Percentiles rank a stretch among this genome's conserved stretches.
Conservation (phyloP, 2,113 vertebrate species). For the Poicephalus meyeri region DNA sequence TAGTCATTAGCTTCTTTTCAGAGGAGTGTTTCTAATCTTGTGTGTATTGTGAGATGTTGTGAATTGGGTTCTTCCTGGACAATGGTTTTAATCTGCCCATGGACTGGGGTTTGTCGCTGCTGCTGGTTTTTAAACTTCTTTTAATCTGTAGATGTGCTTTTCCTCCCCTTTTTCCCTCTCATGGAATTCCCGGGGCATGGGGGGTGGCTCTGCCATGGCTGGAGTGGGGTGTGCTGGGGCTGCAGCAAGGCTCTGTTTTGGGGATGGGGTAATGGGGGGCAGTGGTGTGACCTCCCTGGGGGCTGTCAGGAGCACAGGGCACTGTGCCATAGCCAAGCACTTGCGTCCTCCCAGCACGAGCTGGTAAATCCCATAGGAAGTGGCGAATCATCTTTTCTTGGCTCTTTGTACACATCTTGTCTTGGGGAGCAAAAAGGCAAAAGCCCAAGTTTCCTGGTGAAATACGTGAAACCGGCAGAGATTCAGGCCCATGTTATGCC, state of each 20-base stretch:
- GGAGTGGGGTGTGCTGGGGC: not conserved
- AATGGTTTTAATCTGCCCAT: conserved; percentile 34
- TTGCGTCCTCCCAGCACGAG: conserved; percentile 34
- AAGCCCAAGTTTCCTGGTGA: not conserved
- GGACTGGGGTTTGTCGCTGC: not conserved
- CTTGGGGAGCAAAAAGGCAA: not conserved
- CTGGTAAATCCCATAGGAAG: not conserved
- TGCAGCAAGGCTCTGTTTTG: not conserved
- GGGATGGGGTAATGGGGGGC: conserved; percentile 29
- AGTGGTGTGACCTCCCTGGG: conserved; percentile 64
- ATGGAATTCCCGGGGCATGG: not conserved
- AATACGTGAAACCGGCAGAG: no score
- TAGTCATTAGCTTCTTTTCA: conserved; percentile 72
- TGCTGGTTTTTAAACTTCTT: not conserved
- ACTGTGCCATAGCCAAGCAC: conserved; percentile 37
- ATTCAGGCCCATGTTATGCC: no score
- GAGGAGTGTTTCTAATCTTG: conserved; percentile 50
- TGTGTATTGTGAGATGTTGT: conserved; percentile 35
- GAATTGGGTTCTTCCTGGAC: conserved; percentile 26
- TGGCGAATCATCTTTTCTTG: not conserved
- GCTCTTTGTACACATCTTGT: not conserved
- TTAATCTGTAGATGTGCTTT: not conserved
- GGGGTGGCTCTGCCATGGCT: not conserved
- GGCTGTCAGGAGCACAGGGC: conserved; percentile 49
- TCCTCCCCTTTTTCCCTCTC: not conserved